Percentiles rank a stretch among this genome's conserved stretches.
Evolutionary conservation across 92 coral and sea anemone genomes (phyloP).

Genomic region (Muricea muricata): DNA sequence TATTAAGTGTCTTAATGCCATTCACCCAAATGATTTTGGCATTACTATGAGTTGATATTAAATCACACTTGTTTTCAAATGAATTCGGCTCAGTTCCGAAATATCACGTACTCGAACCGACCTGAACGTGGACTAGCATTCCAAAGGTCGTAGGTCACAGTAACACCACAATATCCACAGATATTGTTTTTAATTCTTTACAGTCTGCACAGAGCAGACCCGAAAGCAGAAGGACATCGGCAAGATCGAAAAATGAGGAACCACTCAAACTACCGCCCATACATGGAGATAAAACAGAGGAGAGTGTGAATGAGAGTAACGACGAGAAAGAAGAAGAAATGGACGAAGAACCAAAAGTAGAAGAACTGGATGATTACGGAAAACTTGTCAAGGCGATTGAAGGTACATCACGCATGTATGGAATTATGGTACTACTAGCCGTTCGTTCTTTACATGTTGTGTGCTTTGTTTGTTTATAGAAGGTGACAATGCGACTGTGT

Average conservation of each 20-base stretch:
- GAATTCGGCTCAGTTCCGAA: too few species aligned
- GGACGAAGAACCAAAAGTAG: constrained; percentile 45
- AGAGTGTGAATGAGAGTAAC: constrained; percentile 47
- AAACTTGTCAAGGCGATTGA: constrained; percentile 83
- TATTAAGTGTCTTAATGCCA: too few species aligned
- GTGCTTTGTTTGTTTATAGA: constrained; percentile 47
- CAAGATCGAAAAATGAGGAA: constrained; percentile 51
- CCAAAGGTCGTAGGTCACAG: too few species aligned
- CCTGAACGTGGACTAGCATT: too few species aligned
- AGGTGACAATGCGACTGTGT: constrained; percentile 72
- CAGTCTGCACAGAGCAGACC: constrained; percentile 31
- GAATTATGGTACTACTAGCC: too few species aligned
- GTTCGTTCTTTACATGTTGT: too few species aligned
- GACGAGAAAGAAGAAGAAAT: constrained; percentile 57
- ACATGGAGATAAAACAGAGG: constrained; percentile 56
- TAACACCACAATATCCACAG: neutral
- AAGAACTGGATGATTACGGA: constrained; percentile 78
- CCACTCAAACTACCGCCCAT: constrained; percentile 86
- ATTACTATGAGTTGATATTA: too few species aligned
- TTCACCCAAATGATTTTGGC: too few species aligned
- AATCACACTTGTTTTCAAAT: too few species aligned
- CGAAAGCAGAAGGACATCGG: neutral
- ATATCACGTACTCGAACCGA: too few species aligned
- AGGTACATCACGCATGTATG: constrained; percentile 54
- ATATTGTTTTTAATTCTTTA: neutral